Evolutionary conservation across 2,888 invertebrate genomes (phyloP).

Genomic region (Lapara coniferarum): DNA sequence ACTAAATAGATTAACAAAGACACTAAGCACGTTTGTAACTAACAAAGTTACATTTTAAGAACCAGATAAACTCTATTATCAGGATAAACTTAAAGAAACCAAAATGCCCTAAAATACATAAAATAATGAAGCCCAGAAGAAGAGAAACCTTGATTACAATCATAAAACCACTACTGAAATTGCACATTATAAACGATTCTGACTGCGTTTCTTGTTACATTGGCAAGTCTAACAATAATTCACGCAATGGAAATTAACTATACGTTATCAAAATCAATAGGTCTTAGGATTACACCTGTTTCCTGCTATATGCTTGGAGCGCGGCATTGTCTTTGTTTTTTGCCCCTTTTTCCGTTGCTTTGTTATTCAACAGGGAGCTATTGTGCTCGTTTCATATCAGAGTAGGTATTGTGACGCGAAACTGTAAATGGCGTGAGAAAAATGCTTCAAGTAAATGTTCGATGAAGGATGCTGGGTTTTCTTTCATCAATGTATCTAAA

Average conservation of each 20-base stretch:
- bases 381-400: slow-evolving; percentile 14
- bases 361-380: slow-evolving; percentile 45
- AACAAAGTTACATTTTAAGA: background rate
- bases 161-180: background rate
- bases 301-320: slow-evolving; percentile 54
- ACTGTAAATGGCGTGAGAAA: slow-evolving; percentile 38
- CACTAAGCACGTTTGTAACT: background rate
- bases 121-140: background rate
- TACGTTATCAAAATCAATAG: slow-evolving; percentile 24
- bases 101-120: background rate
- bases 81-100: no score
- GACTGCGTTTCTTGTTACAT: slow-evolving; percentile 3
- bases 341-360: slow-evolving; percentile 54
- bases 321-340: slow-evolving; percentile 65
- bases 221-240: background rate
- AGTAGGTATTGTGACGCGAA: slow-evolving; percentile 22
- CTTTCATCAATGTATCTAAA: background rate
- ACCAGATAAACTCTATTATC: background rate
- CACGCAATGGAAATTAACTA: background rate
- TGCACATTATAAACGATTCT: background rate
- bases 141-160: background rate
- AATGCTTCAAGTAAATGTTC: background rate
- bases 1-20: background rate
- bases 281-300: slow-evolving; percentile 51
- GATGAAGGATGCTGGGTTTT: background rate